Evolutionary conservation across 2,113 vertebrate genomes (phyloP).

Genomic region (Psettodes erumei): DNA sequence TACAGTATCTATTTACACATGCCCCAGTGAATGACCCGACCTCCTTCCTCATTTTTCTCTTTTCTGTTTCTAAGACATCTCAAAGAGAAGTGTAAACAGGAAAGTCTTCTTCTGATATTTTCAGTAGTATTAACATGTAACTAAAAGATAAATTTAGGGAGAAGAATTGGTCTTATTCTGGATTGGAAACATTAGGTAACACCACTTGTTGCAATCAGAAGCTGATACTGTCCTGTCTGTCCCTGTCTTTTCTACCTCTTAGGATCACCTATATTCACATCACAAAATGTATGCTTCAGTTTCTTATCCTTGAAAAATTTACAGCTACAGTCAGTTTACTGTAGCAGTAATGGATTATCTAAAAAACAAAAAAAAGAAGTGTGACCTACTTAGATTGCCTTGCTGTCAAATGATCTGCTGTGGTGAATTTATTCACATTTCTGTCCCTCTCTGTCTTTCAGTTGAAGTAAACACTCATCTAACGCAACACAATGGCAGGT

Average conservation of each 20-base stretch:
- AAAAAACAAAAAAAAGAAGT: not conserved
- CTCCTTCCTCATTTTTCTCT: conserved; percentile 55
- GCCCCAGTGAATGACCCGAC: not conserved
- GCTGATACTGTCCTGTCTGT: not conserved
- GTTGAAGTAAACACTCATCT: conserved; percentile 67
- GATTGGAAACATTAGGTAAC: not conserved
- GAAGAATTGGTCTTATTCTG: not conserved
- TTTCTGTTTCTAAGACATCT: not conserved
- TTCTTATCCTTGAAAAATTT: too few relatives aligned
- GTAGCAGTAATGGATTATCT: not conserved
- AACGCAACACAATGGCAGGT: conserved; percentile 86
- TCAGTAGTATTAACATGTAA: not conserved
- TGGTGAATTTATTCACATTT: not conserved
- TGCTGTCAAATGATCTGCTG: not conserved
- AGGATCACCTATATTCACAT: too few relatives aligned
- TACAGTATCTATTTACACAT: conserved; percentile 39
- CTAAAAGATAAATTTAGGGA: not conserved
- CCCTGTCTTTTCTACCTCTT: too few relatives aligned
- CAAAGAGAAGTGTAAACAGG: conserved; percentile 21
- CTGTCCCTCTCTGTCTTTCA: conserved; percentile 59
- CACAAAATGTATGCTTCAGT: too few relatives aligned
- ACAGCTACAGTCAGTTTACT: not conserved
- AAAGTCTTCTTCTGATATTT: conserved; percentile 32
- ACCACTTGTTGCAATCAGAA: not conserved
- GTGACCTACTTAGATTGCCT: not conserved